Evolutionary conservation across 2,888 invertebrate species (phyloP), one percentile per base, ranked within the genome.

Genomic region (Dromius quadrimaculatus): DNA sequence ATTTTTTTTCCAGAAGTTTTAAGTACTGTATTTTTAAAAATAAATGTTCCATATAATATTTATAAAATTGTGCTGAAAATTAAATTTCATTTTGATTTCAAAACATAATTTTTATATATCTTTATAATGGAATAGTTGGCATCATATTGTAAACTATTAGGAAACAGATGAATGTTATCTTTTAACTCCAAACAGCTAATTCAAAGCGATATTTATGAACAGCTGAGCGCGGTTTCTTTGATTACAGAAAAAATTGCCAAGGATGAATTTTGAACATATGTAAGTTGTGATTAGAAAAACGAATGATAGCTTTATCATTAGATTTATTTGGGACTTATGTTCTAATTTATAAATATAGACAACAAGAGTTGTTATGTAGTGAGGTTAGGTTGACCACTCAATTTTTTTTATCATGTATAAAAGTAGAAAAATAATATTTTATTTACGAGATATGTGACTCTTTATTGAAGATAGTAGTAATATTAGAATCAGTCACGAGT

Each of bases 191-290:
- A 28, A 28, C 23, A 22, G 47, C 22, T 47, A 9, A 23, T 54
- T 8, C n/a, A n/a, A 50, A n/a, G 28, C 13, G 13, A 54, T 54
- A 54, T 54, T 54, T 54, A 54, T 28, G 28, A 54, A 54, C 50
- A 54, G 28, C 23, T 54, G 28, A 9, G 20, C 28, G 23, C 28
- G 47, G 20, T 20, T 23, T 47, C 15, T 23, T n/a, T n/a, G 9
- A 54, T 54, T 54, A 54, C 50, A 13, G 13, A 54, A 28, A n/a
- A 41, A 41, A 28, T 54, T 15, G 15, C 11, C 50, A 54, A 54
- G 50, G 50, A n/a, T n/a, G n/a, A n/a, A n/a, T n/a, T n/a, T n/a
- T n/a, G n/a, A n/a, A n/a, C n/a, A n/a, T n/a, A n/a, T n/a, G n/a
- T n/a, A n/a, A n/a, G n/a, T n/a, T n/a, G n/a, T n/a, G n/a, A n/a